Percentiles rank a stretch among this genome's conserved stretches.
These are phyloP conservation scores for Acleris literana DNA, from an alignment of 2,888 invertebrate genomes.

Conservation along the genomic window DNA sequence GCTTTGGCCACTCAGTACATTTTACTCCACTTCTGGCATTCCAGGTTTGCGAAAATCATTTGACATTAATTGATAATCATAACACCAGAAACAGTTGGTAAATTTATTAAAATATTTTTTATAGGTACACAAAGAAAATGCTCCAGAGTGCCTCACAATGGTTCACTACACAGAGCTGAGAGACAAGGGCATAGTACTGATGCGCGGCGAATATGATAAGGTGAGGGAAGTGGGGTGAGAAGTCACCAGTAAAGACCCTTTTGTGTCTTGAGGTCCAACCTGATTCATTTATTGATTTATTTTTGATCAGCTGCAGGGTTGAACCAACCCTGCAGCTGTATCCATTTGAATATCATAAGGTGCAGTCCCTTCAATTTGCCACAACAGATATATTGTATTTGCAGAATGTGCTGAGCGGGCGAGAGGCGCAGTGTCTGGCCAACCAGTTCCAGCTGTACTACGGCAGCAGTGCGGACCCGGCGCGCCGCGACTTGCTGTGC, in stretches of 20 bases:
- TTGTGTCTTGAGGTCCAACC: no score
- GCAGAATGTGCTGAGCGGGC: slow-evolving; percentile 87
- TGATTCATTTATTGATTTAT: no score
- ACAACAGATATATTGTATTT: slow-evolving; percentile 32
- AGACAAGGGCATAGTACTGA: slow-evolving; percentile 89
- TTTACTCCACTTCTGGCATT: slow-evolving; percentile 93
- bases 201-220: slow-evolving; percentile 94
- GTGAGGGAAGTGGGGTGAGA: slow-evolving; percentile 45
- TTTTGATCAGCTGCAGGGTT: no score
- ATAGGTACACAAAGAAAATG: slow-evolving; percentile 92
- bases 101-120: slow-evolving; percentile 1
- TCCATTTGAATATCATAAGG: background rate
- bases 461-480: slow-evolving; percentile 85
- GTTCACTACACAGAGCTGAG: slow-evolving; percentile 90
- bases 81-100: background rate
- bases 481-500: slow-evolving; percentile 85
- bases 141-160: slow-evolving; percentile 93
- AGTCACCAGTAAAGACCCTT: no score
- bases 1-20: slow-evolving; percentile 88
- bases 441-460: slow-evolving; percentile 95
- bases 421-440: slow-evolving; percentile 93
- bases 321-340: no score
- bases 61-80: no score
- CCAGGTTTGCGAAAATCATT: slow-evolving; percentile 82
- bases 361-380: background rate